Percentiles rank a stretch among this genome's conserved stretches.
These are phyloP conservation scores for Peribatodes rhomboidaria DNA, from an alignment of 2,888 invertebrate genomes.

Conservation along the genomic window DNA sequence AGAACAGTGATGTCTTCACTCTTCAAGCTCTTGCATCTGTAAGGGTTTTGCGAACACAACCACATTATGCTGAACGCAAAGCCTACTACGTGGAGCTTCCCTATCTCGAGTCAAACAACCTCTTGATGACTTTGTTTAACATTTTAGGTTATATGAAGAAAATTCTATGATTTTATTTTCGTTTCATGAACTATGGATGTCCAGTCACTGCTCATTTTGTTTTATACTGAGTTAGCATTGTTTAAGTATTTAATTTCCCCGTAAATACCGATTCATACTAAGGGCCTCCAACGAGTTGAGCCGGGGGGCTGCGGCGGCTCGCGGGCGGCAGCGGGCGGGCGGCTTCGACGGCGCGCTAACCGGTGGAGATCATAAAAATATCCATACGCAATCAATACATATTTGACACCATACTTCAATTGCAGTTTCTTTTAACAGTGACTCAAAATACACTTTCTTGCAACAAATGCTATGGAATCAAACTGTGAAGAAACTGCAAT, in stretches of 20 bases:
- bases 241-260: constrained; percentile 84
- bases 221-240: constrained; percentile 75
- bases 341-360: constrained; percentile 82
- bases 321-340: constrained; percentile 74
- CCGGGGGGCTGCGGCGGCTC: constrained; percentile 72
- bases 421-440: constrained; percentile 78
- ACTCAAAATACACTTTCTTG: constrained; percentile 36
- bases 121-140: constrained; percentile 67
- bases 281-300: constrained; percentile 83
- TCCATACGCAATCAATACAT: constrained; percentile 87
- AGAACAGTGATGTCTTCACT: constrained; percentile 51
- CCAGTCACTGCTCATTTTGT: constrained; percentile 64
- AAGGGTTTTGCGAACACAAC: constrained; percentile 86
- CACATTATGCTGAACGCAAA: constrained; percentile 85
- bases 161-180: constrained; percentile 49
- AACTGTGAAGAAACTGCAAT: constrained; percentile 81
- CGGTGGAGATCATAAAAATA: constrained; percentile 85
- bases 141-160: constrained; percentile 48
- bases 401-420: constrained; percentile 78
- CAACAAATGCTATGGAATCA: constrained; percentile 25
- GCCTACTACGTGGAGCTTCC: constrained; percentile 78
- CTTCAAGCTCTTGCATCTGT: constrained; percentile 80
- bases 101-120: constrained; percentile 78
- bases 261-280: constrained; percentile 86
- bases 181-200: constrained; percentile 63